Evolutionary conservation across 2,113 vertebrate genomes (phyloP).

Genomic region (Podilymbus podiceps): DNA sequence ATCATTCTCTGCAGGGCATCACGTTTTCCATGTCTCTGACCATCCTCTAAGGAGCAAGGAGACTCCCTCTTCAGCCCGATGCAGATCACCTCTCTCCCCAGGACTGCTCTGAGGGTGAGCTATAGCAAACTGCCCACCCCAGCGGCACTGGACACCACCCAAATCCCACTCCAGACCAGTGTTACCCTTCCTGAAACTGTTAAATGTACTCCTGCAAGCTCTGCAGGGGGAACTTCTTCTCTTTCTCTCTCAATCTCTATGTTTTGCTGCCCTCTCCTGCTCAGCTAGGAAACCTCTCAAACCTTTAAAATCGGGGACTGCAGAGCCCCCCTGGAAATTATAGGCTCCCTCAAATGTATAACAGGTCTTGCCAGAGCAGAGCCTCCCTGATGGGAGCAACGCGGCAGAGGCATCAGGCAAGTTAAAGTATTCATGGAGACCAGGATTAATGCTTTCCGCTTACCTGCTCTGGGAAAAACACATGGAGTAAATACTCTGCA

Average conservation of each 20-base stretch:
- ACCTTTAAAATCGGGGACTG: background rate
- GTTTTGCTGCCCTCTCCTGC: conserved; percentile 68
- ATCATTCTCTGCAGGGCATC: background rate
- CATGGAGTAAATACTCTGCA: background rate
- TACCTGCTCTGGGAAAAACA: background rate
- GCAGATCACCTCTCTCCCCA: background rate
- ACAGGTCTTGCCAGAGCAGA: background rate
- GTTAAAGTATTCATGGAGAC: background rate
- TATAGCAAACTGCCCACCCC: background rate
- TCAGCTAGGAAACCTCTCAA: conserved; percentile 23
- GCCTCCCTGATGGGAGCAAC: background rate
- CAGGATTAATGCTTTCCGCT: background rate
- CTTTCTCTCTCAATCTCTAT: background rate
- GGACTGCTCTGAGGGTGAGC: background rate
- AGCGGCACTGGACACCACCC: background rate
- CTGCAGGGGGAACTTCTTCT: background rate
- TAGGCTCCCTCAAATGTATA: fast-evolving
- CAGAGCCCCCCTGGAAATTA: background rate
- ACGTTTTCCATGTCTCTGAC: background rate
- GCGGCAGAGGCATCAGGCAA: background rate
- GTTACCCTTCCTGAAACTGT: background rate
- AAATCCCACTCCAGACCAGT: background rate
- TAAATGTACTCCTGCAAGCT: background rate
- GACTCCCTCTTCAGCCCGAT: background rate
- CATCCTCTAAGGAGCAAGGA: background rate